Conservation (phyloP, 2,113 vertebrate genomes). For the Bothrops jararaca region DNA sequence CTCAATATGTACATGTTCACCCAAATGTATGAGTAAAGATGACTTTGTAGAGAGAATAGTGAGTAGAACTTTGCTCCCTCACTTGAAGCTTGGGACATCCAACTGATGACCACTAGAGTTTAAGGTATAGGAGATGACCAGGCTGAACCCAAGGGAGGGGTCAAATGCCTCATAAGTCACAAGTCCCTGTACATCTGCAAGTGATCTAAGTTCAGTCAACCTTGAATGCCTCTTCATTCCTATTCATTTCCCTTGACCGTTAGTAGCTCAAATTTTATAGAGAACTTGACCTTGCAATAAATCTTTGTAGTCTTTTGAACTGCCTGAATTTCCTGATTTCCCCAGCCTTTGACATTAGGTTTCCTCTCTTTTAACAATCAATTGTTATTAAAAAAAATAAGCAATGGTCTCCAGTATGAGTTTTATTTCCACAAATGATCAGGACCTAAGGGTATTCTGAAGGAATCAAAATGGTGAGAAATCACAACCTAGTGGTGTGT, state of each 20-base stretch:
- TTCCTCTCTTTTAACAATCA: not conserved
- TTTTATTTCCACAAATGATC: not conserved
- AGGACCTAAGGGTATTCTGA: not conserved
- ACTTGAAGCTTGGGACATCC: not conserved
- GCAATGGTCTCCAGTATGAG: not conserved
- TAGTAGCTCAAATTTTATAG: not conserved
- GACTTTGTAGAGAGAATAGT: not conserved
- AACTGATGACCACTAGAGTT: not conserved
- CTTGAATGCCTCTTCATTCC: not conserved
- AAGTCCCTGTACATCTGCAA: not conserved
- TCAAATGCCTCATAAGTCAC: not conserved
- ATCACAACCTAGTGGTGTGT: not conserved
- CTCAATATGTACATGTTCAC: not conserved
- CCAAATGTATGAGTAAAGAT: not conserved
- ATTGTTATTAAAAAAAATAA: not conserved
- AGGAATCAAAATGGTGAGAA: not conserved
- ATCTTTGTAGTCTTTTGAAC: not conserved
- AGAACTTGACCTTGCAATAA: not conserved
- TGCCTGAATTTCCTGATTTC: not conserved
- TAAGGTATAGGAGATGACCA: not conserved
- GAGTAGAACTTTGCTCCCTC: not conserved
- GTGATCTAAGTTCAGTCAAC: not conserved
- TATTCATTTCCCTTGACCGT: not conserved
- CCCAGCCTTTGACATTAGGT: not conserved
- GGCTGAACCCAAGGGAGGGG: not conserved